phyloP scores from a whole-genome alignment of 2,797 vertebrate genomes.

The Hipposideros larvatus region DNA sequence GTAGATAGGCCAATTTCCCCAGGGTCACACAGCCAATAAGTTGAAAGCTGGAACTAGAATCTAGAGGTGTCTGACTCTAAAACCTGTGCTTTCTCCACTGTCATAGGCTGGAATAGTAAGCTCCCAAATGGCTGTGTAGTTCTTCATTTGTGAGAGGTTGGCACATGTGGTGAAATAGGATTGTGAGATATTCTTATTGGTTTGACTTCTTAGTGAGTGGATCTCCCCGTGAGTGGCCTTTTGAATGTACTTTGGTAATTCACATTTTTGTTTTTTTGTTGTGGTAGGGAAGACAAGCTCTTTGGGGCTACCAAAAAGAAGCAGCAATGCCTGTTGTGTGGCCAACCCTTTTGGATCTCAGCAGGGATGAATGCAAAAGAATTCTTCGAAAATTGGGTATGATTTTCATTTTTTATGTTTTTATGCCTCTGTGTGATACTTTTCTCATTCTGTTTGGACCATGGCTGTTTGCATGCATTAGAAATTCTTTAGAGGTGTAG shows the following conservation, averaged over 20 bases:
- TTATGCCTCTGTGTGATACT: slow-evolving; percentile 40
- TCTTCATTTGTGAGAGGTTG: slow-evolving; percentile 55
- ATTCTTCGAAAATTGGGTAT: slow-evolving; percentile 99
- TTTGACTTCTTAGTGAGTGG: slow-evolving; percentile 30
- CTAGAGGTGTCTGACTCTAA: background rate
- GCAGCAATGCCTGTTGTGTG: slow-evolving; percentile 98
- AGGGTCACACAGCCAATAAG: background rate
- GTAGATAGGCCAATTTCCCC: background rate
- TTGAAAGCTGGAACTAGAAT: slow-evolving; percentile 47
- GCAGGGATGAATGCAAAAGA: slow-evolving; percentile 98
- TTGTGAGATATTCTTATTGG: slow-evolving; percentile 16
- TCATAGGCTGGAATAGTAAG: background rate
- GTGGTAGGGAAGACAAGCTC: slow-evolving; percentile 86
- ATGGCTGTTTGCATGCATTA: slow-evolving; percentile 7
- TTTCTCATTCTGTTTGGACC: slow-evolving; percentile 57
- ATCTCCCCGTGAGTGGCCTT: slow-evolving; percentile 31
- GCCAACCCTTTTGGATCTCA: slow-evolving; percentile 98
- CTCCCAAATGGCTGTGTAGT: background rate
- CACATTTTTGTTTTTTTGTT: slow-evolving; percentile 42
- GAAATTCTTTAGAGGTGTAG: slow-evolving; percentile 30
- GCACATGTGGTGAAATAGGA: slow-evolving; percentile 29
- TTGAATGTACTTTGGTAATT: slow-evolving; percentile 47
- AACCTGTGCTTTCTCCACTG: background rate
- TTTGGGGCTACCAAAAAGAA: slow-evolving; percentile 86
- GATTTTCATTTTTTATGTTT: slow-evolving; percentile 73